Base-by-base conservation (phyloP, 2,113 vertebrate genomes). In the Epinephelus lanceolatus region DNA sequence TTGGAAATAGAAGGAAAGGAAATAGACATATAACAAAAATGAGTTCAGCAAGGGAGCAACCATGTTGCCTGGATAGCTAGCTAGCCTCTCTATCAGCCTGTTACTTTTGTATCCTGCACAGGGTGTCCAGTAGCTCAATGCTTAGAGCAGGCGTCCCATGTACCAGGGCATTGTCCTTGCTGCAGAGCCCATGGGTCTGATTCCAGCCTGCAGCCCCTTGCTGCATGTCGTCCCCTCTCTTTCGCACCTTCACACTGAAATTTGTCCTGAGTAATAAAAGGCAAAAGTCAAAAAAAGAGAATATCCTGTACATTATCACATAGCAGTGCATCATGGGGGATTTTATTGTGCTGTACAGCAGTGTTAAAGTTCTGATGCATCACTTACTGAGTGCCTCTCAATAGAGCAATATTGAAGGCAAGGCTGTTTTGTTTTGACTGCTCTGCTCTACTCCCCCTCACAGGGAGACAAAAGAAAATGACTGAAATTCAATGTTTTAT, bases 71-170 rank as follows among this genome's bases (percentile, higher is more conserved):
- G 37, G 40, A 52, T 25, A 72, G 23, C 13, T 49, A n/a, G 25
- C 49, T 17, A 49, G 40, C 62, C 45, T 60, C n/a, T 71, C 13
- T 56, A 8, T 77, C n/a, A 47, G 51, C 65, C 47, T 49, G 17
- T 87, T 37, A 18, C 45, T 60, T 80, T 68, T 80, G 76, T 45
- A 72, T 76, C 23, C 73, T 55, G 23, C 33, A 65, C 21, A 71
- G 33, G 33, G 33, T 37, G 33, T 6, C 33, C 33, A 37, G 33
- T 37, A 37, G 33, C 33, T 37, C 33, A 37, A 5, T 37, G 6
- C 6, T 37, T 37, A 37, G 6, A 37, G 33, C 33, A 37, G 33
- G 33, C 6, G 1, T 37, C 33, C 33, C 33, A 1, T 37, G 33
- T 7, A 6, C 6, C 5, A 37, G 33, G 33, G 33, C 33, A 37